Base-by-base conservation (phyloP, 2,113 vertebrate species). In the Eublepharis macularius region DNA sequence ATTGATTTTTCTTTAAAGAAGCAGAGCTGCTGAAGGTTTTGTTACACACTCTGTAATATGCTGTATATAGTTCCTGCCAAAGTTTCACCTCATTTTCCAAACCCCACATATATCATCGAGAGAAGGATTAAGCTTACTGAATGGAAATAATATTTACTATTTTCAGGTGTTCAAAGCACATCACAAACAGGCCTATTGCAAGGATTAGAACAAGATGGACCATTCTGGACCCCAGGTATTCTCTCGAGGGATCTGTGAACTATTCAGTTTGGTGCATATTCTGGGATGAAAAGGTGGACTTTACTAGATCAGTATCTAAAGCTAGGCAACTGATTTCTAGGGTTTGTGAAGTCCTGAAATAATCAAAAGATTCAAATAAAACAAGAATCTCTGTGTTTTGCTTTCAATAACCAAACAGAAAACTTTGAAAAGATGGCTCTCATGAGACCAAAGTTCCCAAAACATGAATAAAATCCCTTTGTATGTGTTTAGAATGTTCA, bases 91-190 rank as follows among this genome's bases (percentile, higher is more conserved):
- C 26, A 47, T 45, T 45, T 11, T 34, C 32, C 54, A 17, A 47
- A 21, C 21, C 8, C 3, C n/a, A 47, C 65, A 3, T 13, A 14
- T 0, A 0, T 5, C 29, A 51, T 0, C 0, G 4, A 0, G 63
- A 70, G 1, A 14, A 19, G 0, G 49, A 68, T 41, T 13, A 72
- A 54, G 80, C 29, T 60, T 73, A 32, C 32, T 21, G 6, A 82
- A 29, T 39, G 26, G 24, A n/a, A 63, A 54, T 54, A 54, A 14
- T 51, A 51, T 51, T 51, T 51, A 51, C 13, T 60, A 60, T 7
- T 21, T 60, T 60, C 6, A 17, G 3, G 57, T 60, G 21, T 60
- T 60, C 57, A 60, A 60, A 60, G 24, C 21, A 60, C 57, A 26
- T 26, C 57, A 6, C 57, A 60, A 26, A 60, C 57, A 17, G 8